phyloP scores from a whole-genome alignment of 2,113 vertebrate genomes.

The Micronisus gabar region DNA sequence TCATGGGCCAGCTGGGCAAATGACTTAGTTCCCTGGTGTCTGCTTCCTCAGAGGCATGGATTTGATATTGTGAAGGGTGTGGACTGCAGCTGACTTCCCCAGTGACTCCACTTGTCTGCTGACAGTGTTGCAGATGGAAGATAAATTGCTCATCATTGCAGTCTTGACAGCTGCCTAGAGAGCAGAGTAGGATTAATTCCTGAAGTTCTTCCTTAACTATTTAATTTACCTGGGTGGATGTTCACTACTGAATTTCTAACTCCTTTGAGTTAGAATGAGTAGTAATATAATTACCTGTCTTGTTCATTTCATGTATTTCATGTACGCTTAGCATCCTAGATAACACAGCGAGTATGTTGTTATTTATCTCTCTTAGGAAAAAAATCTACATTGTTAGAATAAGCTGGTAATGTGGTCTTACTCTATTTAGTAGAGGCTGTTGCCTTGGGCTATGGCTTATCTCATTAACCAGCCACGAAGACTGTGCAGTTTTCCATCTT shows the following conservation, averaged over 20 bases:
- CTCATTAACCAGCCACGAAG: background rate
- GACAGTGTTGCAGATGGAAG: background rate
- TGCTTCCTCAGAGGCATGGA: background rate
- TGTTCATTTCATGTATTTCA: background rate
- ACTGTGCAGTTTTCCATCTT: background rate
- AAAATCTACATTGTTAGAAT: background rate
- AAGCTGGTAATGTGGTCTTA: background rate
- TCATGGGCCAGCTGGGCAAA: background rate
- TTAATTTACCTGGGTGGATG: background rate
- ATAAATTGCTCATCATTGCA: slow-evolving; percentile 48
- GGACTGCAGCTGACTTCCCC: slow-evolving; percentile 14
- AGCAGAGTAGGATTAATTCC: background rate
- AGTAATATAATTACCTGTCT: background rate
- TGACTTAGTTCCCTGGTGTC: background rate
- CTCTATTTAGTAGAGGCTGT: background rate
- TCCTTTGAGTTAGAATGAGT: background rate
- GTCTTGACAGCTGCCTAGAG: slow-evolving; percentile 39
- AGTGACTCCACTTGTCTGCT: background rate
- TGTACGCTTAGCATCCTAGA: background rate
- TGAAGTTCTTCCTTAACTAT: slow-evolving; percentile 29
- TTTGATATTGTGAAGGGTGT: background rate
- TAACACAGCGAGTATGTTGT: background rate
- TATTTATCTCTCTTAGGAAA: background rate
- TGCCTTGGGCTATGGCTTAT: background rate
- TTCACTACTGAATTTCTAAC: background rate